Base-by-base conservation (phyloP, 2,888 invertebrate species). In the Cybosia mesomella region DNA sequence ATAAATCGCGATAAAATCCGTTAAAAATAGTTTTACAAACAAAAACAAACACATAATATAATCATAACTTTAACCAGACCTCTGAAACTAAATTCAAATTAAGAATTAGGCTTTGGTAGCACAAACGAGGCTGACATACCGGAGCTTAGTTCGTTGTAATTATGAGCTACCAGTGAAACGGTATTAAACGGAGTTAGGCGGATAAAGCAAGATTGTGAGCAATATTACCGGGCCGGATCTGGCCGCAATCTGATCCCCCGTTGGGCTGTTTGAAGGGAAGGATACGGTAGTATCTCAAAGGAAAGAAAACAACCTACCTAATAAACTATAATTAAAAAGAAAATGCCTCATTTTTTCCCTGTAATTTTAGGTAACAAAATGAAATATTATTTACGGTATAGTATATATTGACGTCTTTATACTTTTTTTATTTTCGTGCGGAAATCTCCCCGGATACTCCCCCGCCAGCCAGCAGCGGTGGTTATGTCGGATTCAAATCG, bases 181-280 rank as follows among this genome's bases (percentile, higher is more conserved):
- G 74, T 79, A 75, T 80, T 83, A 87, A 85, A 82, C 65, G 78
- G 87, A 83, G 86, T 86, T 84, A 86, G 83, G 80, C 68, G 81
- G 84, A 84, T 86, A 80, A 80, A 81, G 83, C 84, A 81, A 83
- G 87, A 84, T 83, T 86, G 87, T 83, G 83, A 83, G 85, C 81
- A 84, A 86, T 85, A 87, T 86, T 80, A 83, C 84, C 72, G 80
- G 77, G 79, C 71, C 74, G 83, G 84, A 83, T 84, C 85, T 81
- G 81, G 78, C 80, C 85, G 78, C 86, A 85, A 86, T 86, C 83
- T 83, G 76, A 80, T 74, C 72, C 68, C 71, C 34, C 7, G 71
- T 70, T 75, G 79, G 72, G 80, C 75, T 71, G 68, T 71, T 65
- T 60, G 53, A 69, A 65, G 24, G 53, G 21, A 58, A 57, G 71